Evolutionary conservation across 2,888 invertebrate species (phyloP).

Genomic region (Agrochola circellaris): DNA sequence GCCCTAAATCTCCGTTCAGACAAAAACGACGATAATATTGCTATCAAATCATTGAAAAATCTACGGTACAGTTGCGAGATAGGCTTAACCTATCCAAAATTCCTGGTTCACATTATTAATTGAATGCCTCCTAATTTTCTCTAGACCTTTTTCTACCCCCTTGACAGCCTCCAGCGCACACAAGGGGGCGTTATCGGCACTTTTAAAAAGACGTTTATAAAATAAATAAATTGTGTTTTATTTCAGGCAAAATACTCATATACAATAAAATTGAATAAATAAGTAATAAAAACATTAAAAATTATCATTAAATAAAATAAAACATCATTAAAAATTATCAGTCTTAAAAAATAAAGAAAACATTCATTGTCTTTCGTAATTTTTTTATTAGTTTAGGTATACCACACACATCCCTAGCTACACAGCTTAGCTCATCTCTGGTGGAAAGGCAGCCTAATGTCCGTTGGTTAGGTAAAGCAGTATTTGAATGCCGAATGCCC

Average conservation of each 20-base stretch:
- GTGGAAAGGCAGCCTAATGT: neutral
- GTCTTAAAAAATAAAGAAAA: too few relatives aligned
- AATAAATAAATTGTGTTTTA: too few relatives aligned
- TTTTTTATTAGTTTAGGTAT: too few relatives aligned
- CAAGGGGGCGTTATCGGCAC: neutral
- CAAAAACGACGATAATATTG: neutral
- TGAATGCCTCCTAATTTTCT: neutral
- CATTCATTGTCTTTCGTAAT: too few relatives aligned
- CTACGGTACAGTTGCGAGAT: neutral
- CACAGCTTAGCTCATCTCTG: constrained; percentile 1
- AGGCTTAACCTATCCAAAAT: neutral
- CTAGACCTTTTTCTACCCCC: accelerated
- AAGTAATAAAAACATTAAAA: too few relatives aligned
- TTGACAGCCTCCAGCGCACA: neutral
- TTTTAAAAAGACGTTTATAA: neutral
- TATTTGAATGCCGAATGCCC: constrained; percentile 72
- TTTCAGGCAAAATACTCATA: too few relatives aligned
- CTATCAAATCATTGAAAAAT: neutral
- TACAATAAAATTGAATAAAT: too few relatives aligned
- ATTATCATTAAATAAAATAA: too few relatives aligned
- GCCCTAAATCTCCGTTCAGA: neutral
- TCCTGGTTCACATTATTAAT: neutral
- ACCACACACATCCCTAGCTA: neutral
- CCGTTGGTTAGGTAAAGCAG: constrained; percentile 40
- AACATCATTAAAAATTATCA: too few relatives aligned